These are phyloP conservation scores for Threskiornis aethiopicus DNA, from an alignment of 2,797 vertebrate genomes.

Conservation along the genomic window DNA sequence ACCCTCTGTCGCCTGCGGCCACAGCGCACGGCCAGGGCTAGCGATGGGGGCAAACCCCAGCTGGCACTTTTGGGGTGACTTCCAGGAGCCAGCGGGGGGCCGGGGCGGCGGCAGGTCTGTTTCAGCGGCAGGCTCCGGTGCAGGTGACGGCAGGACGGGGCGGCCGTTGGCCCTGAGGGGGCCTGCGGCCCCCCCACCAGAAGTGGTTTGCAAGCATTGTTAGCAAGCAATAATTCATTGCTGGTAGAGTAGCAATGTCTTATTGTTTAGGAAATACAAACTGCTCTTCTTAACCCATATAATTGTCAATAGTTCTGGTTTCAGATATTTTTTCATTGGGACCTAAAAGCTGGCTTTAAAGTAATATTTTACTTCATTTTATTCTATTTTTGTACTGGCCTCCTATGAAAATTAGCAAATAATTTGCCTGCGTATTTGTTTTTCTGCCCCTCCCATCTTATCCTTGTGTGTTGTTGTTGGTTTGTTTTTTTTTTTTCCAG, in stretches of 20 bases:
- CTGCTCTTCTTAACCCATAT: not conserved
- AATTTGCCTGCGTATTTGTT: not conserved
- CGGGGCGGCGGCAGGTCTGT: fast-evolving
- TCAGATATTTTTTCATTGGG: not conserved
- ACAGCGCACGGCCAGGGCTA: fast-evolving
- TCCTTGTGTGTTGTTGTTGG: not conserved
- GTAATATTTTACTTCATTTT: not conserved
- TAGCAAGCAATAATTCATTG: not conserved
- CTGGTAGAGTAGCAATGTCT: not conserved
- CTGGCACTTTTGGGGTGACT: not conserved
- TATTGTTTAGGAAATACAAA: not conserved
- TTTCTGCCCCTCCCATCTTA: not conserved
- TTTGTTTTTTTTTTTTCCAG: slow-evolving; percentile 59
- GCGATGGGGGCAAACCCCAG: not conserved
- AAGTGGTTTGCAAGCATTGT: not conserved
- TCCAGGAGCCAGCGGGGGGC: too few relatives aligned
- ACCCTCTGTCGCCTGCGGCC: not conserved
- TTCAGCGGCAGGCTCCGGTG: not conserved
- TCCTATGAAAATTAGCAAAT: not conserved
- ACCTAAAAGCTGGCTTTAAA: not conserved
- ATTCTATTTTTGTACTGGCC: not conserved
- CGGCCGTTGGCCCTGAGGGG: not conserved
- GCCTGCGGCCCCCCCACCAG: not conserved
- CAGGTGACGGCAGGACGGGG: fast-evolving
- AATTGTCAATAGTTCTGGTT: not conserved